A percentile compares a stretch with the other conserved stretches of the same genome.
These are phyloP conservation scores for Saccostrea echinata DNA, from an alignment of 1,140 invertebrate species.

Conservation along the genomic window DNA sequence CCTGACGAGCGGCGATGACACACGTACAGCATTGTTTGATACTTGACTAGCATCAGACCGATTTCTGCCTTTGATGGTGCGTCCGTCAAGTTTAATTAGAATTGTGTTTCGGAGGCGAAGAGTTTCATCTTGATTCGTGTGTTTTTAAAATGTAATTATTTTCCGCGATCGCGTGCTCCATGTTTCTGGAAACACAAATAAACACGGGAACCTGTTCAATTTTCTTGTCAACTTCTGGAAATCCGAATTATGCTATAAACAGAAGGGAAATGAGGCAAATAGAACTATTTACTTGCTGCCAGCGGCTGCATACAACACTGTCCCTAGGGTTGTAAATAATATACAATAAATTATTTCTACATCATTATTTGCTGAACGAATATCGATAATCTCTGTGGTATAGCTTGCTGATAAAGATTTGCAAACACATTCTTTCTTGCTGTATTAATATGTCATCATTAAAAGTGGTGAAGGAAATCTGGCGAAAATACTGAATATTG, in stretches of 20 bases:
- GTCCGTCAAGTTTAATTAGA: constrained; percentile 36
- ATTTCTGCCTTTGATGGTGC: constrained; percentile 3
- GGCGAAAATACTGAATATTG: no score
- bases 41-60: constrained; percentile 24
- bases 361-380: constrained; percentile 2
- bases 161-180: constrained; percentile 33
- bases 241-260: constrained; percentile 32
- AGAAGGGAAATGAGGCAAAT: constrained; percentile 23
- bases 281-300: constrained; percentile 7
- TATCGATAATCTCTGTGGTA: neutral
- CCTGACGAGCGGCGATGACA: constrained; percentile 17
- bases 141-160: constrained; percentile 40
- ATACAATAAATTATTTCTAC: constrained; percentile 14
- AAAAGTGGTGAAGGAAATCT: no score
- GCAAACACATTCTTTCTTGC: neutral
- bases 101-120: constrained; percentile 25
- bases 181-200: constrained; percentile 34
- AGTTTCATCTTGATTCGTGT: constrained; percentile 34
- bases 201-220: constrained; percentile 36
- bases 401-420: neutral
- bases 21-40: neutral
- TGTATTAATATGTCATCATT: neutral
- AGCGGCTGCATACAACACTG: neutral
- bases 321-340: neutral
- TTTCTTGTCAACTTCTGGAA: constrained; percentile 37